These are phyloP conservation scores for Aphidius colemani DNA, from an alignment of 2,888 invertebrate species.

Conservation along the genomic window DNA sequence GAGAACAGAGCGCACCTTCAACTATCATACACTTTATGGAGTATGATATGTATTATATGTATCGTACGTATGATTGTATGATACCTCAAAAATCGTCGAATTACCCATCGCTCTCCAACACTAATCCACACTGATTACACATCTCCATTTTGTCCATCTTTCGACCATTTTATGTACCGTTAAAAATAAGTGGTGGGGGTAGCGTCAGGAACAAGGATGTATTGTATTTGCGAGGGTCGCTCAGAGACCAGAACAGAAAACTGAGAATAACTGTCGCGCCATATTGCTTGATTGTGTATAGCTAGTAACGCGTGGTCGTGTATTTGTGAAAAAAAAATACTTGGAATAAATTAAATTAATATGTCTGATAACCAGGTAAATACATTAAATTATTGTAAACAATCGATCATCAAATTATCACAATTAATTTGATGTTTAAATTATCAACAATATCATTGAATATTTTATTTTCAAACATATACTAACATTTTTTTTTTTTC, in stretches of 20 bases:
- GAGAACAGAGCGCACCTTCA: too few relatives aligned
- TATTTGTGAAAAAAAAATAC: slow-evolving; percentile 35
- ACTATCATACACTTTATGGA: too few relatives aligned
- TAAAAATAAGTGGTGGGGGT: neutral
- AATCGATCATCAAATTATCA: slow-evolving; percentile 1
- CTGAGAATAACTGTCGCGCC: slow-evolving; percentile 57
- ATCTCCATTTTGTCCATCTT: neutral
- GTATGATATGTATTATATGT: too few relatives aligned
- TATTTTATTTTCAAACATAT: slow-evolving; percentile 28
- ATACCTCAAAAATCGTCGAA: too few relatives aligned
- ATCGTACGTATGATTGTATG: too few relatives aligned
- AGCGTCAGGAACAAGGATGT: too few relatives aligned
- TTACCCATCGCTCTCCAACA: too few relatives aligned
- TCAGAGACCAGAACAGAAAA: slow-evolving; percentile 42
- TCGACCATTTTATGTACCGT: neutral
- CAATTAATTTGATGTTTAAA: neutral
- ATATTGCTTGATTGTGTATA: slow-evolving; percentile 60
- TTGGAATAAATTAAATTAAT: slow-evolving; percentile 46
- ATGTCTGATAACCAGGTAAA: slow-evolving; percentile 59
- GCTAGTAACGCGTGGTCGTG: slow-evolving; percentile 57
- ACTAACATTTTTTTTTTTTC: slow-evolving; percentile 40
- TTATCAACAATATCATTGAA: neutral
- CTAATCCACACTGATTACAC: too few relatives aligned
- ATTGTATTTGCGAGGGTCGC: neutral
- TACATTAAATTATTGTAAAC: neutral